These are phyloP conservation scores for Ptychodera flava DNA, from an alignment of 35 echinoderm and acorn worm species.

Conservation along the genomic window DNA sequence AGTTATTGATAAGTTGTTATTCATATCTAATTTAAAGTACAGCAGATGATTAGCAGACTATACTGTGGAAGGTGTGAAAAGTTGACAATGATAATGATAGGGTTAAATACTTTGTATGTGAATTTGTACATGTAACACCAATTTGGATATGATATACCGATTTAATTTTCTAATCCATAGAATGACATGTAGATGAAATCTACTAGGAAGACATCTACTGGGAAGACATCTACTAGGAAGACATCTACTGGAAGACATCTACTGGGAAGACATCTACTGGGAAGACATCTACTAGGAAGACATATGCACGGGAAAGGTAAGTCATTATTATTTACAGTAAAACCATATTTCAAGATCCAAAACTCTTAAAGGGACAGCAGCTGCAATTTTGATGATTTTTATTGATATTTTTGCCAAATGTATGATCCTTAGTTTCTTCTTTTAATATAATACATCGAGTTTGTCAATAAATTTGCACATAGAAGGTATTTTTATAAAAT, in stretches of 20 bases:
- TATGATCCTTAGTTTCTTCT: not conserved
- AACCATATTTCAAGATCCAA: not conserved
- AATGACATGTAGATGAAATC: constrained; percentile 1
- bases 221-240: not conserved
- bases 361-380: not conserved
- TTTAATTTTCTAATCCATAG: not conserved
- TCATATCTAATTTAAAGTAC: no score
- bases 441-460: not conserved
- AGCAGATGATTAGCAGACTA: no score
- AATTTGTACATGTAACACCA: not conserved
- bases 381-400: not conserved
- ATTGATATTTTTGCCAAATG: not conserved
- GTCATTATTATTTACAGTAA: not conserved
- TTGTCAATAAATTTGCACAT: not conserved
- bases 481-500: not conserved
- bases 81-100: no score
- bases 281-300: not conserved
- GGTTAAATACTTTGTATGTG: not conserved
- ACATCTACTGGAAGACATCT: not conserved
- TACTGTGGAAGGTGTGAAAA: no score
- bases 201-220: not conserved
- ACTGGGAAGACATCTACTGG: not conserved
- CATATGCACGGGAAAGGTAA: not conserved
- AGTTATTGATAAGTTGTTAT: no score
- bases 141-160: not conserved